phyloP scores from a whole-genome alignment of 1,140 invertebrate genomes.

The Solenopsis invicta region DNA sequence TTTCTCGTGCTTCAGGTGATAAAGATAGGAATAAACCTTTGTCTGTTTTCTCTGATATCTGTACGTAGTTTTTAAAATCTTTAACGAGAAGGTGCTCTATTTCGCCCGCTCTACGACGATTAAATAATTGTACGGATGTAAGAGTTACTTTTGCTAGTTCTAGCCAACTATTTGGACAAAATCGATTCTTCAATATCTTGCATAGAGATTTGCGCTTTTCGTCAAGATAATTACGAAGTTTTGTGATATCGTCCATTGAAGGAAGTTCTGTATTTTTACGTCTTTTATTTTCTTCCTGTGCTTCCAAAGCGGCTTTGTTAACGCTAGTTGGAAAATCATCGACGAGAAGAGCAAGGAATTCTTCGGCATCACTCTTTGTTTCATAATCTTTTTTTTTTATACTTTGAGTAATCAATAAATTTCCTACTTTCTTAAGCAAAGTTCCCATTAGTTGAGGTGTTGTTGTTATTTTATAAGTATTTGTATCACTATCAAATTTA shows the following conservation, averaged over 20 bases:
- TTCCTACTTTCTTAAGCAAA: conserved; percentile 26
- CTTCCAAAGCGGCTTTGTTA: conserved; percentile 1
- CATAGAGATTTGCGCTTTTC: not conserved
- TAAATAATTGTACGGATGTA: conserved; percentile 12
- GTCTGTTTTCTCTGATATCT: conserved; percentile 1
- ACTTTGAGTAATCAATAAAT: conserved; percentile 5
- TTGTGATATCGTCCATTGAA: conserved; percentile 3
- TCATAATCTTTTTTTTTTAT: conserved; percentile 25
- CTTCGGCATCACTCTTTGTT: not conserved
- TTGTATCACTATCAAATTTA: not conserved
- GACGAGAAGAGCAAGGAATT: conserved; percentile 21
- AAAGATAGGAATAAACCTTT: conserved; percentile 4
- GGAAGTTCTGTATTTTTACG: not conserved
- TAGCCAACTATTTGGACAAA: not conserved
- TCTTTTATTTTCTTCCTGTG: conserved; percentile 10
- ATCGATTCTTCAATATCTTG: not conserved
- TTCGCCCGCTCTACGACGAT: conserved; percentile 10
- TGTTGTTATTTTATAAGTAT: conserved; percentile 11
- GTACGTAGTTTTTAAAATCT: conserved; percentile 1
- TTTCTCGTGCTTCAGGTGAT: not conserved
- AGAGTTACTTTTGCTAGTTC: conserved; percentile 26
- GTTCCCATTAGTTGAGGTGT: conserved; percentile 21
- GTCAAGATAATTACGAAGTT: conserved; percentile 14
- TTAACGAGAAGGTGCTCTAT: conserved; percentile 13
- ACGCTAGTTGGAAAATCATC: conserved; percentile 11